A percentile compares a stretch with the other conserved stretches of the same genome.
These are phyloP conservation scores for Trichonephila inaurata DNA, from an alignment of 1,140 invertebrate species.

Conservation along the genomic window DNA sequence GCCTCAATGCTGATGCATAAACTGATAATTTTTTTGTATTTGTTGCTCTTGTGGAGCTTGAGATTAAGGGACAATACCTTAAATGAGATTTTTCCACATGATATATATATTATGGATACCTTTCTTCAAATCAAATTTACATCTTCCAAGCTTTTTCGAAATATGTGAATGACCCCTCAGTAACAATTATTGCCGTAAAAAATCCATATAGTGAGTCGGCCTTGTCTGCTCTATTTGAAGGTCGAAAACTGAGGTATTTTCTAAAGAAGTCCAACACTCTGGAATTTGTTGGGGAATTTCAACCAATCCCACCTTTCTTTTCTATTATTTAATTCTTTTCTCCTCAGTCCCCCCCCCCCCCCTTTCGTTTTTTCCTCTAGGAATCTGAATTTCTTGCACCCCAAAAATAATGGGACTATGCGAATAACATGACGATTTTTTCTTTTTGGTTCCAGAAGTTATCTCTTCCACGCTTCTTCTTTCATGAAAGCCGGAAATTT, in stretches of 20 bases:
- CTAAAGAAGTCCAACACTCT: not conserved
- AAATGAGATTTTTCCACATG: too few species aligned
- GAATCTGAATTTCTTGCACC: not conserved
- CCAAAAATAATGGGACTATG: not conserved
- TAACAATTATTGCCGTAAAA: not conserved
- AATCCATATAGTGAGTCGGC: constrained; percentile 25
- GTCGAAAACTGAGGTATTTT: not conserved
- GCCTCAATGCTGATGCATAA: too few species aligned
- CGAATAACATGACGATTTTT: not conserved
- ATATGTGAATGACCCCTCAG: not conserved
- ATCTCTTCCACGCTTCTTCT: not conserved
- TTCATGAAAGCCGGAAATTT: not conserved
- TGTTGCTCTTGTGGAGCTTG: too few species aligned
- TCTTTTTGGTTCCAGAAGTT: not conserved
- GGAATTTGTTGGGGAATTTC: not conserved
- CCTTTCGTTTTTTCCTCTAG: not conserved
- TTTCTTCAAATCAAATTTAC: too few species aligned
- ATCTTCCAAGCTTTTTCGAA: not conserved
- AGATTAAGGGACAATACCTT: too few species aligned
- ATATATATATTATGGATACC: too few species aligned
- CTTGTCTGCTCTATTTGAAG: constrained; percentile 30
- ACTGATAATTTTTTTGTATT: too few species aligned
- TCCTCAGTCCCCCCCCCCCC: not conserved
- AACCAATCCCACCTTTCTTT: not conserved
- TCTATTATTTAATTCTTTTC: not conserved